Conservation (phyloP, 2,888 invertebrate species). For the Podotricha telesiphe region DNA sequence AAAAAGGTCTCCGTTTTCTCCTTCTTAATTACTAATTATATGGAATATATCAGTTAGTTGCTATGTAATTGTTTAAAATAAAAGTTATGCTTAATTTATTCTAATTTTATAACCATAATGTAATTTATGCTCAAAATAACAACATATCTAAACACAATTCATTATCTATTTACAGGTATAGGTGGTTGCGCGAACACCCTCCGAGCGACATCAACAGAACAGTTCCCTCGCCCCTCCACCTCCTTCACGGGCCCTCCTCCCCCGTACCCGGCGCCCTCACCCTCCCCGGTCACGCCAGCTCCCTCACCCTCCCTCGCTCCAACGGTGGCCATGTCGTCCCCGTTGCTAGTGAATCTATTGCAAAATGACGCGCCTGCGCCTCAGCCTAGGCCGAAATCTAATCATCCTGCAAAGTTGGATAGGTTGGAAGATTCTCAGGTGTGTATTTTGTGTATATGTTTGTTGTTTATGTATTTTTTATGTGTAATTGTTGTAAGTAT, state of each 20-base stretch:
- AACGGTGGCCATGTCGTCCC: slow-evolving; percentile 92
- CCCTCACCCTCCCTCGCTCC: slow-evolving; percentile 52
- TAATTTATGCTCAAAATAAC: too few relatives aligned
- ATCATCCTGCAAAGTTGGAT: slow-evolving; percentile 71
- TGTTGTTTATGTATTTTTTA: background rate
- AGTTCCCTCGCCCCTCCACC: slow-evolving; percentile 47
- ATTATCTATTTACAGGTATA: slow-evolving; percentile 43
- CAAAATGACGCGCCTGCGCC: slow-evolving; percentile 90
- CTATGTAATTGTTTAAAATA: too few relatives aligned
- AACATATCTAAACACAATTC: background rate
- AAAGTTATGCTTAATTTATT: too few relatives aligned
- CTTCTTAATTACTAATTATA: too few relatives aligned
- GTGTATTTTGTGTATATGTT: slow-evolving; percentile 15
- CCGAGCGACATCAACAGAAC: slow-evolving; percentile 40
- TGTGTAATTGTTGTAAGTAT: background rate
- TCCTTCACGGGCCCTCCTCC: slow-evolving; percentile 70
- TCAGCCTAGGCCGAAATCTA: slow-evolving; percentile 61
- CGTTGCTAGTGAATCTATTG: slow-evolving; percentile 94
- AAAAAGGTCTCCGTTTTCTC: too few relatives aligned
- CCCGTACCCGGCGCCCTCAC: slow-evolving; percentile 59
- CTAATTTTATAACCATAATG: too few relatives aligned
- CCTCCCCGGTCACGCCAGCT: slow-evolving; percentile 49
- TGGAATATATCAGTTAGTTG: too few relatives aligned
- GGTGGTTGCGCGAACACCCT: slow-evolving; percentile 39
- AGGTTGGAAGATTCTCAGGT: slow-evolving; percentile 74